phyloP scores from a whole-genome alignment of 2,113 vertebrate species.

The Tympanuchus pallidicinctus region DNA sequence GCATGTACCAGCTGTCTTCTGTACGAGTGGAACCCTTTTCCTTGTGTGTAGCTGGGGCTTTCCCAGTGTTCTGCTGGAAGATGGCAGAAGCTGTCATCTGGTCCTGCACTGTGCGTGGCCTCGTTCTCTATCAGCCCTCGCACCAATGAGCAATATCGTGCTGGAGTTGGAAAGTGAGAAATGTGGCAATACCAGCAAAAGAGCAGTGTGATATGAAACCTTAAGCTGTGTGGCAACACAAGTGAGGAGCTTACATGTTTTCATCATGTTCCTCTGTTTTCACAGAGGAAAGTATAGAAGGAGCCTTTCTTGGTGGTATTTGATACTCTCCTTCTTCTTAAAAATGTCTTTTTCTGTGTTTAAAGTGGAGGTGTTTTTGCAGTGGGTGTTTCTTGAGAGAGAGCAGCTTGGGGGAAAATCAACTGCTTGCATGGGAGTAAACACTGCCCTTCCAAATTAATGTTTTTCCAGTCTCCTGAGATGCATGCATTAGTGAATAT shows the following conservation, averaged over 20 bases:
- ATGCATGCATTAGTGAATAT: fast-evolving
- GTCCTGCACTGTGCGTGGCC: fast-evolving
- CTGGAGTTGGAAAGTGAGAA: background rate
- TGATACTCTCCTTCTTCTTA: background rate
- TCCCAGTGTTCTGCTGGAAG: no score
- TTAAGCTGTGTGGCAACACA: fast-evolving
- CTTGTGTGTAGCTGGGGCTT: fast-evolving
- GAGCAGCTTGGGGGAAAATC: fast-evolving
- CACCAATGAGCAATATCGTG: fast-evolving
- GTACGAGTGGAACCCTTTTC: background rate
- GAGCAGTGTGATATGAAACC: background rate
- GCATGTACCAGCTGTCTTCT: fast-evolving
- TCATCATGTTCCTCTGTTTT: background rate
- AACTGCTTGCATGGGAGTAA: background rate
- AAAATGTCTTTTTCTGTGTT: fast-evolving
- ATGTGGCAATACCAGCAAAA: fast-evolving
- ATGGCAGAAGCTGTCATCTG: fast-evolving
- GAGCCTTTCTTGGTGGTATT: background rate
- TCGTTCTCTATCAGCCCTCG: fast-evolving
- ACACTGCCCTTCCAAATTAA: background rate
- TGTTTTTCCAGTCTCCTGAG: fast-evolving
- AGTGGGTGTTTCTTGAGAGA: background rate
- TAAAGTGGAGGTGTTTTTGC: background rate
- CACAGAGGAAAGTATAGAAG: background rate
- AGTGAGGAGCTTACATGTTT: background rate